Percentiles rank a stretch among this genome's conserved stretches.
Conservation (phyloP, 2,888 invertebrate species). For the Cynaeus angustus region DNA sequence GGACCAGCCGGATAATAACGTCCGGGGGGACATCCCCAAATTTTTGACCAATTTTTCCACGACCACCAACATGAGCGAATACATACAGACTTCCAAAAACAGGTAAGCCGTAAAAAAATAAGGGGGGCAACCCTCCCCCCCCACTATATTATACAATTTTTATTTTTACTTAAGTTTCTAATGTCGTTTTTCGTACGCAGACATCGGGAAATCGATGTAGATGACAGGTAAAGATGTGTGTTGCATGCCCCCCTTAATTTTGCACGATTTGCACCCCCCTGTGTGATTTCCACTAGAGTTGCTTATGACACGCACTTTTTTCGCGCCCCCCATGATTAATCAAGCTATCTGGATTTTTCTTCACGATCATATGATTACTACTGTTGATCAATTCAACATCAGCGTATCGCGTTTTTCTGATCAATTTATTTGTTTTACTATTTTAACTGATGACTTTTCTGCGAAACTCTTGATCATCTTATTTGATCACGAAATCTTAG, state of each 20-base stretch:
- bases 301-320: too few species aligned
- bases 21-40: conserved; percentile 12
- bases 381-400: too few species aligned
- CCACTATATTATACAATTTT: too few species aligned
- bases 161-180: conserved; percentile 18
- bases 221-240: conserved; percentile 35
- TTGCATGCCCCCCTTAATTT: conserved; percentile 11
- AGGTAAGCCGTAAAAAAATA: conserved; percentile 49
- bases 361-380: too few species aligned
- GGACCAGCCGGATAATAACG: conserved; percentile 50
- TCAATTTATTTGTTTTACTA: too few species aligned
- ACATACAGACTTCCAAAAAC: conserved; percentile 49
- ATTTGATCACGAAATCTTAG: too few species aligned
- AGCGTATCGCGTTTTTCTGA: too few species aligned
- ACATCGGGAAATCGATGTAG: conserved; percentile 31
- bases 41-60: conserved; percentile 6
- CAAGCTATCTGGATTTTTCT: too few species aligned
- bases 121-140: neutral
- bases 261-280: conserved; percentile 1
- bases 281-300: neutral
- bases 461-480: too few species aligned
- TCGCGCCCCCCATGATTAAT: too few species aligned
- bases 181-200: conserved; percentile 30
- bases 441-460: too few species aligned
- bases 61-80: conserved; percentile 45